phyloP scores from a whole-genome alignment of 2,888 invertebrate genomes.

The Drosophila neutralis region DNA sequence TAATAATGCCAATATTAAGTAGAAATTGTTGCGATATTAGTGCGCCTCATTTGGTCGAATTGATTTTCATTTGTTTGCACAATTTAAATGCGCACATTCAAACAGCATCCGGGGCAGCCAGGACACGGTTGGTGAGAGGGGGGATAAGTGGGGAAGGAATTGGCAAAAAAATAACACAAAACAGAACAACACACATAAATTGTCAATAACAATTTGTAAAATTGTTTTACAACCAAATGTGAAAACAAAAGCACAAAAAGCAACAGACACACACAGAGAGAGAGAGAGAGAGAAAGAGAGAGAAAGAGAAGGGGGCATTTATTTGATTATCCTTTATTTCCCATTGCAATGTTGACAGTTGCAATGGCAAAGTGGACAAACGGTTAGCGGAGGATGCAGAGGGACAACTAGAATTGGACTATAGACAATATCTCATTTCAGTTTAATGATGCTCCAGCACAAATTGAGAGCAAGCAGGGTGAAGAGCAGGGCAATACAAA shows the following conservation, averaged over 20 bases:
- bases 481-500: slow-evolving; percentile 39
- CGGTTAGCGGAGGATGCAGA: background rate
- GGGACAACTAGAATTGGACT: slow-evolving; percentile 12
- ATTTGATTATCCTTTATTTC: slow-evolving; percentile 63
- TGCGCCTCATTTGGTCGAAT: slow-evolving; percentile 69
- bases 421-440: slow-evolving; percentile 68
- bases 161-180: slow-evolving; percentile 13
- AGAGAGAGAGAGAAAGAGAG: background rate
- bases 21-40: slow-evolving; percentile 51
- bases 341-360: slow-evolving; percentile 63
- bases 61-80: slow-evolving; percentile 68
- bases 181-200: slow-evolving; percentile 64
- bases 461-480: slow-evolving; percentile 19
- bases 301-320: slow-evolving; percentile 33
- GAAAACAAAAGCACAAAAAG: slow-evolving; percentile 44
- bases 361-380: slow-evolving; percentile 26
- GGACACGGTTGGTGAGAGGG: background rate
- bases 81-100: slow-evolving; percentile 50
- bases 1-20: slow-evolving; percentile 47
- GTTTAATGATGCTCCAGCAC: slow-evolving; percentile 71
- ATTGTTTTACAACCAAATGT: slow-evolving; percentile 64
- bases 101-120: slow-evolving; percentile 45
- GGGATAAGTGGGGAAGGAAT: background rate
- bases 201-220: slow-evolving; percentile 78
- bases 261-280: slow-evolving; percentile 10